Evolutionary conservation across 1,140 invertebrate genomes (phyloP).

Genomic region (Hydropsyche tenuis): DNA sequence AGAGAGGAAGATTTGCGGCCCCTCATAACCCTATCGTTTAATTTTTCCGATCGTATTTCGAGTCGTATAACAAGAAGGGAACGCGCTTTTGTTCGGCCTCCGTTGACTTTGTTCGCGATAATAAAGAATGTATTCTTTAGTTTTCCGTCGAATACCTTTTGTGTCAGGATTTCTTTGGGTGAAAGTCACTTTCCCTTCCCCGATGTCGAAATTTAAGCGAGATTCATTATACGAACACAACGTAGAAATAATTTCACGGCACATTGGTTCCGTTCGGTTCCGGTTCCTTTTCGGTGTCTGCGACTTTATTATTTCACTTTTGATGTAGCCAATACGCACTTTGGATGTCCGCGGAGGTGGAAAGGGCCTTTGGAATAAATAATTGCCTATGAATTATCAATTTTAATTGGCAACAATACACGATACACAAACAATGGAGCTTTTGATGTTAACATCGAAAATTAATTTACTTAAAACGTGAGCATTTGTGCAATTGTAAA

Average conservation of each 20-base stretch:
- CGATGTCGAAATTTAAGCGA: slow-evolving; percentile 1
- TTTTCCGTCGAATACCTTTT: slow-evolving; percentile 10
- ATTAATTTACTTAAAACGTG: too few species aligned
- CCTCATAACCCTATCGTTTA: too few species aligned
- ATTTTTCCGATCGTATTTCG: neutral
- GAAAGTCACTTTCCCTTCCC: neutral
- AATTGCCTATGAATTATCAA: slow-evolving; percentile 24
- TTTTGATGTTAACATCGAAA: too few species aligned
- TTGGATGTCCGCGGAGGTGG: too few species aligned
- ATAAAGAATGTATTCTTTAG: slow-evolving; percentile 17
- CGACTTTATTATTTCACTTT: slow-evolving; percentile 15
- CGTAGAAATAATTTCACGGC: slow-evolving; percentile 26
- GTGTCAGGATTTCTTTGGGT: neutral
- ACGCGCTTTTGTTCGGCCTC: neutral
- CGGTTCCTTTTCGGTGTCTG: neutral
- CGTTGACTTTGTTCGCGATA: slow-evolving; percentile 7
- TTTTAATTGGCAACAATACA: too few species aligned
- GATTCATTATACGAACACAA: slow-evolving; percentile 8
- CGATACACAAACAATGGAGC: too few species aligned
- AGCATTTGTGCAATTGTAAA: too few species aligned
- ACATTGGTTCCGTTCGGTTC: slow-evolving; percentile 12
- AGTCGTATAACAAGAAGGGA: neutral
- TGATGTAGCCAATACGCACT: neutral
- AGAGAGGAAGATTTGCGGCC: too few species aligned
- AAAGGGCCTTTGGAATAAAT: neutral